Base-by-base conservation (phyloP, 2,797 vertebrate species). In the Hemitrygon akajei region DNA sequence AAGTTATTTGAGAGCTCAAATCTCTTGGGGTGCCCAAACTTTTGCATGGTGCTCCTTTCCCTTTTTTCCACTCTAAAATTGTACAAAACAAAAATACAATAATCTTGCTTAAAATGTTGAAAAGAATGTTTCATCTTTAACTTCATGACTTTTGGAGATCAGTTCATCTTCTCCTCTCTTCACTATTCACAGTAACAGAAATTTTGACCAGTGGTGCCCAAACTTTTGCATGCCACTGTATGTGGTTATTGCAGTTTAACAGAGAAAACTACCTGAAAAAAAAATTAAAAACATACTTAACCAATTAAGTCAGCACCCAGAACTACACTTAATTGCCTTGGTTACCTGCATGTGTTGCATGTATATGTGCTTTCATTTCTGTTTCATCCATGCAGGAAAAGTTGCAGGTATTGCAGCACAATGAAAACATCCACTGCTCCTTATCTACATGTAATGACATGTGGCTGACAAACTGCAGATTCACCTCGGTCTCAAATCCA, bases 341-440 rank as follows among this genome's bases (percentile, higher is more conserved):
- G 60, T 81, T 81, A 99, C 99, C 98, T 98, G 98, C 95, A 94
- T 99, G 99, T 95, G 98, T 98, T 80, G 96, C 96, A 96, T 96
- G 97, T 95, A 99, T 96, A 95, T 99, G 99, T 94, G 96, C 97
- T 96, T 98, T 99, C 96, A 99, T 99, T 96, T 99, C 98, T 10
- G 96, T 96, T 95, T 99, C 98, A 95, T 99, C 98, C 97, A 98
- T 98, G 95, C 98, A 99, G 96, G 98, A 98, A 94, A 98, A 99
- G 96, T 99, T 98, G 0, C 98, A 99, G 86, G 97, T 95, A 73
- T 97, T 98, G 96, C 99, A 99, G 97, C 98, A 99, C 95, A 99
- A 98, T 0, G 99, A 99, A 97, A 99, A 99, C 99, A 99, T 99
- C 99, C 99, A 99, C 97, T 99, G 98, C 96, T 99, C 98, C 97